phyloP scores from a whole-genome alignment of 2,797 vertebrate species.

The Pterois miles region DNA sequence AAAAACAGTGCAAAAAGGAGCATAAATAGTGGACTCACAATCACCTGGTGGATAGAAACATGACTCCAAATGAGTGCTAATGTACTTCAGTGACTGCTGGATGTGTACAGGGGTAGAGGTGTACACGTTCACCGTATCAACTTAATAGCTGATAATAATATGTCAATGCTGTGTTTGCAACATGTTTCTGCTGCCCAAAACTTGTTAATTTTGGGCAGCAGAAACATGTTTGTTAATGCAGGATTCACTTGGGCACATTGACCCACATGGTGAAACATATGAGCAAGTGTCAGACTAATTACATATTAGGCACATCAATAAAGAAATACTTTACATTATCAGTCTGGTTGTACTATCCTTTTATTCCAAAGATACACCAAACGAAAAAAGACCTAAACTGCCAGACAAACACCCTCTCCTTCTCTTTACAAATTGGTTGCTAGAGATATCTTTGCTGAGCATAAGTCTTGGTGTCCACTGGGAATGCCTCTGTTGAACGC shows the following conservation, averaged over 20 bases:
- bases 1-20: neutral
- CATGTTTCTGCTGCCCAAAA: neutral
- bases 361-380: neutral
- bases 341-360: slow-evolving; percentile 1
- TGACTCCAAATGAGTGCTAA: neutral
- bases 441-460: slow-evolving; percentile 45
- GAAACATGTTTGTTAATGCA: neutral
- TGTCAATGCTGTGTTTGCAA: neutral
- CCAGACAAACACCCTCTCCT: slow-evolving; percentile 39
- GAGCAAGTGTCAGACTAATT: neutral
- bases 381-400: slow-evolving; percentile 12
- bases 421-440: slow-evolving; percentile 65
- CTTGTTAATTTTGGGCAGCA: too few relatives aligned
- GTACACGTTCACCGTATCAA: neutral
- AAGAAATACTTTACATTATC: neutral
- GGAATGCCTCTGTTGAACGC: slow-evolving; percentile 48
- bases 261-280: neutral
- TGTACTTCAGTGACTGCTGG: neutral
- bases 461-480: slow-evolving; percentile 48
- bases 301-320: neutral
- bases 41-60: neutral
- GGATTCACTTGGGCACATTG: neutral
- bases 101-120: neutral
- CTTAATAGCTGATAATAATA: neutral
- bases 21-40: neutral